Conservation (phyloP, 2,797 vertebrate genomes). For the Graptemys geographica region DNA sequence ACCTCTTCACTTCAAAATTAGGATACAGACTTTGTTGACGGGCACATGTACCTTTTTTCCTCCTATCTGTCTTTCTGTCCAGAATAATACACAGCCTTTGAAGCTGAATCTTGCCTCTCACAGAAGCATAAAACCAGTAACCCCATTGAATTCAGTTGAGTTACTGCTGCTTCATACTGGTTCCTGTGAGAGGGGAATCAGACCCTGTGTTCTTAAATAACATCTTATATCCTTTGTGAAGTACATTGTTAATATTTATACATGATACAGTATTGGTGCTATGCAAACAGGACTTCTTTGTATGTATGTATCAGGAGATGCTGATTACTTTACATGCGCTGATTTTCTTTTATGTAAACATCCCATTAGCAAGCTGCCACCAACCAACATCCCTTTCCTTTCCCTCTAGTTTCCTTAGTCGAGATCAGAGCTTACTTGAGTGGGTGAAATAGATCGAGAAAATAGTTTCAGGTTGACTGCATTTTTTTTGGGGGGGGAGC, state of each 20-base stretch:
- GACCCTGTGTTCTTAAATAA: not conserved
- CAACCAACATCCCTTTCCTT: not conserved
- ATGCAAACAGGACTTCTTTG: not conserved
- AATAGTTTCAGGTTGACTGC: too few relatives aligned
- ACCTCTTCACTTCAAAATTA: not conserved
- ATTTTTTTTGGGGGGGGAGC: too few relatives aligned
- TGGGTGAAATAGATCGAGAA: too few relatives aligned
- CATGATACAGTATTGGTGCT: constrained; percentile 32
- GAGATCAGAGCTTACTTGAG: too few relatives aligned
- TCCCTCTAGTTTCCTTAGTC: not conserved
- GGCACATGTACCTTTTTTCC: not conserved
- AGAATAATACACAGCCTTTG: not conserved
- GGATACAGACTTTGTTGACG: not conserved
- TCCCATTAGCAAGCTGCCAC: not conserved
- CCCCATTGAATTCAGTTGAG: accelerated
- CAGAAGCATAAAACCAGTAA: not conserved
- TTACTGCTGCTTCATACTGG: not conserved
- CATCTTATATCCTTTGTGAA: not conserved
- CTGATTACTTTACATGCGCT: not conserved
- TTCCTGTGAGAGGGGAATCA: not conserved
- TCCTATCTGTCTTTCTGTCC: not conserved
- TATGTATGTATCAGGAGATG: not conserved
- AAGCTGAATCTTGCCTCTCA: not conserved
- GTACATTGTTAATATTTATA: constrained; percentile 12
- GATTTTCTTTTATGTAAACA: not conserved